Percentiles rank a stretch among this genome's conserved stretches.
These are phyloP conservation scores for Rhamphomyia laevipes DNA, from an alignment of 2,888 invertebrate genomes.

Conservation along the genomic window DNA sequence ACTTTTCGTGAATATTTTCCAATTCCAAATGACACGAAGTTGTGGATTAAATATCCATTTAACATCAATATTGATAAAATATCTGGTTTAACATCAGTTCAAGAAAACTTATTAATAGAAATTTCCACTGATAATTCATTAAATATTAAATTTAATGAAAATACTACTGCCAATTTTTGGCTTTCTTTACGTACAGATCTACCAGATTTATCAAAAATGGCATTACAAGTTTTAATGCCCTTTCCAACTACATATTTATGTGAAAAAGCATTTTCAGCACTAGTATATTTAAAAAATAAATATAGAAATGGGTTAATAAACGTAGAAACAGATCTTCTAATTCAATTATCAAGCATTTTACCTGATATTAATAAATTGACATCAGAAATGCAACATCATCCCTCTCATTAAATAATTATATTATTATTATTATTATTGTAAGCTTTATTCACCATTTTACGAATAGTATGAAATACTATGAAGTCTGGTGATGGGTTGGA, in stretches of 20 bases:
- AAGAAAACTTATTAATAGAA: not conserved
- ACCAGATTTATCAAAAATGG: not conserved
- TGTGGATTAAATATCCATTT: too few species aligned
- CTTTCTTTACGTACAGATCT: not conserved
- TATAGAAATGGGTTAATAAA: slow-evolving; percentile 1
- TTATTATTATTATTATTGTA: too few species aligned
- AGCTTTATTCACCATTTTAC: too few species aligned
- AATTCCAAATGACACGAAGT: not conserved
- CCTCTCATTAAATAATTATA: not conserved
- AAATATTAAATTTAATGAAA: not conserved
- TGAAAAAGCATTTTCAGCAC: too few species aligned
- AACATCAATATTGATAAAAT: too few species aligned
- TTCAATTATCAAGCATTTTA: not conserved
- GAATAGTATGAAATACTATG: too few species aligned
- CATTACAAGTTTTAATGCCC: not conserved
- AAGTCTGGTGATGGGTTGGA: too few species aligned
- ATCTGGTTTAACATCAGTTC: not conserved
- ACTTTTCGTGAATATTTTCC: not conserved
- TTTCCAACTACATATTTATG: too few species aligned
- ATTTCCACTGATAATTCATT: not conserved
- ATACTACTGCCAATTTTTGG: not conserved
- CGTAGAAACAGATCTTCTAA: slow-evolving; percentile 1
- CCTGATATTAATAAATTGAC: slow-evolving; percentile 2
- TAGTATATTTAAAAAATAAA: not conserved
- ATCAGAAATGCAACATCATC: not conserved